Conservation (phyloP, 2,888 invertebrate species). For the Griposia aprilina region DNA sequence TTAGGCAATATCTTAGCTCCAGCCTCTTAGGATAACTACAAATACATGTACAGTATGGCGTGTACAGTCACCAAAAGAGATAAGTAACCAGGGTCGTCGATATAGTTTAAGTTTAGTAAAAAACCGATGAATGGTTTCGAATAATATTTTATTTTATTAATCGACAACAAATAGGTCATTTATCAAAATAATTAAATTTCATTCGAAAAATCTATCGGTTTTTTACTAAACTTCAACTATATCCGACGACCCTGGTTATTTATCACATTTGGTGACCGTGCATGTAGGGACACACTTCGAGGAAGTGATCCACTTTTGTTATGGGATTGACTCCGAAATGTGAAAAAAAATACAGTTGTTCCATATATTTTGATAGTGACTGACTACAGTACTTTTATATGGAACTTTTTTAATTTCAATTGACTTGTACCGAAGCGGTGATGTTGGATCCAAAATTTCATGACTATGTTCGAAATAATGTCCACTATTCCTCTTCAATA, state of each 20-base stretch:
- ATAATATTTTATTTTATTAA: too few relatives aligned
- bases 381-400: too few relatives aligned
- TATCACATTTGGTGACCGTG: not conserved
- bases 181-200: too few relatives aligned
- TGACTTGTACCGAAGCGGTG: not conserved
- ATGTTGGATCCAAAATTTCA: not conserved
- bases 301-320: not conserved
- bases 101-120: too few relatives aligned
- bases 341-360: not conserved
- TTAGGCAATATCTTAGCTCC: not conserved
- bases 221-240: too few relatives aligned
- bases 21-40: not conserved
- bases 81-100: too few relatives aligned
- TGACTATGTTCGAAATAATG: not conserved
- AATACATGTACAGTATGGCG: not conserved
- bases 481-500: not conserved
- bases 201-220: too few relatives aligned
- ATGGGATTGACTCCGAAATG: not conserved
- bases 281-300: not conserved
- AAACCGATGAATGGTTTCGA: too few relatives aligned
- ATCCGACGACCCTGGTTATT: too few relatives aligned
- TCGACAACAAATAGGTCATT: too few relatives aligned
- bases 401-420: slow-evolving; percentile 2
- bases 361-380: not conserved
- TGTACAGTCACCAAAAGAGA: too few relatives aligned